Evolutionary conservation across 2,888 invertebrate species (phyloP), one percentile per base, ranked within the genome.

Genomic region (Plemyria rubiginata): DNA sequence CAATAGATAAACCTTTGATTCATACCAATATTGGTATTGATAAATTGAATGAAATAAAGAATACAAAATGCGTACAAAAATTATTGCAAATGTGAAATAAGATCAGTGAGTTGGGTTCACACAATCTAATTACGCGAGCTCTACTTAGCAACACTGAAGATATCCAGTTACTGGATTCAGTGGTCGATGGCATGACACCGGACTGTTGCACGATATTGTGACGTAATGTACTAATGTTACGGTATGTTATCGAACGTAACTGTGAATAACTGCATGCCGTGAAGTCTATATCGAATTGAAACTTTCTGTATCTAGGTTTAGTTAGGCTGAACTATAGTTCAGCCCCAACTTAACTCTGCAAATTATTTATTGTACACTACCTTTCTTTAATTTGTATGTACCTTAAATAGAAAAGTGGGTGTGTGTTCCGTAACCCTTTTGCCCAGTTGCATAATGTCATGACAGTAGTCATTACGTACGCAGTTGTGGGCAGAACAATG

Each of bases 401-500:
- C 22, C 22, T 22, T 7, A 43, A 43, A 43, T 8, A 43, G 13
- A 15, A 41, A 41, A 15, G 43, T 43, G 15, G 8, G 9, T 38
- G 41, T 40, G 52, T 41, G 40, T 6, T 49, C 36, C 57, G 40
- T 52, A 46, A 43, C 51, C 55, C 48, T 64, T 55, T 22, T 43
- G 32, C 28, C 9, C 60, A 62, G 59, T 68, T 66, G 63, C 61
- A 64, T 59, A 68, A 68, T 50, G 16, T 46, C 41, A 60, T 57
- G 52, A 54, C 36, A 58, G 51, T 50, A 55, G 29, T 32, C 12
- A 54, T 51, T 32, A 54, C 55, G 32, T 5, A 51, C 13, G 43
- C 50, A 16, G 57, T 41, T n/a, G 64, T 65, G 60, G 60, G 64
- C 40, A 49, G 66, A 70, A 70, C 70, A 70, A 70, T 70, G 57